A percentile compares a stretch with the other conserved stretches of the same genome.
These are phyloP conservation scores for Monopterus albus DNA, from an alignment of 2,113 vertebrate species.

Conservation along the genomic window DNA sequence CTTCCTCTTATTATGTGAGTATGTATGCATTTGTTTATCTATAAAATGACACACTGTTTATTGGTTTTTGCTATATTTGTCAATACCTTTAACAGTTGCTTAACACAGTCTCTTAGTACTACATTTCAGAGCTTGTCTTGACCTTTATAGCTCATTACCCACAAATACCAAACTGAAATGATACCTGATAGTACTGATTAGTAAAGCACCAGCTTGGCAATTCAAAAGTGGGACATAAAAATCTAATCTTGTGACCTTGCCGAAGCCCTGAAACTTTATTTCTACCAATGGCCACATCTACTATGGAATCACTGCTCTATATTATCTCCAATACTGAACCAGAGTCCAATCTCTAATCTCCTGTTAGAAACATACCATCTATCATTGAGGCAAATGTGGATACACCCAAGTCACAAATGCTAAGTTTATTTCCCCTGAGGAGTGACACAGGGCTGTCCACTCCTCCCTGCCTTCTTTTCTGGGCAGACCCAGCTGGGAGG, in stretches of 20 bases:
- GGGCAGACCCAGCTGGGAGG: conserved; percentile 28
- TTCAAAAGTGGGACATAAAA: neutral
- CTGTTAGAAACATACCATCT: conserved; percentile 17
- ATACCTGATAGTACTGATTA: too few species aligned
- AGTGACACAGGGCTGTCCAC: neutral
- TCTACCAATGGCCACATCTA: neutral
- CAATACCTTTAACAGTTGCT: too few species aligned
- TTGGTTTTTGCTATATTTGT: too few species aligned
- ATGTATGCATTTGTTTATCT: too few species aligned
- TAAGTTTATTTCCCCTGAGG: conserved; percentile 52
- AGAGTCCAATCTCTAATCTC: conserved; percentile 23
- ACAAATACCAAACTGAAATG: too few species aligned
- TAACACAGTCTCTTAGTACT: too few species aligned
- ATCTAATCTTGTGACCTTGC: neutral
- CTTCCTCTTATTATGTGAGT: too few species aligned
- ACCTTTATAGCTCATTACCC: too few species aligned
- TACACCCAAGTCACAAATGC: conserved; percentile 21
- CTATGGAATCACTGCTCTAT: conserved; percentile 12
- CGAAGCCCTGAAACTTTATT: conserved; percentile 1
- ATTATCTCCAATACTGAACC: conserved; percentile 16
- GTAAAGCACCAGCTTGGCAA: neutral
- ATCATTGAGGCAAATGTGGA: conserved; percentile 17
- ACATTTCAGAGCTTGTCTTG: too few species aligned
- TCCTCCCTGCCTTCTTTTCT: neutral
- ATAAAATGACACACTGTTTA: too few species aligned